phyloP scores from a whole-genome alignment of 2,797 vertebrate species.

The Siniperca undulata region DNA sequence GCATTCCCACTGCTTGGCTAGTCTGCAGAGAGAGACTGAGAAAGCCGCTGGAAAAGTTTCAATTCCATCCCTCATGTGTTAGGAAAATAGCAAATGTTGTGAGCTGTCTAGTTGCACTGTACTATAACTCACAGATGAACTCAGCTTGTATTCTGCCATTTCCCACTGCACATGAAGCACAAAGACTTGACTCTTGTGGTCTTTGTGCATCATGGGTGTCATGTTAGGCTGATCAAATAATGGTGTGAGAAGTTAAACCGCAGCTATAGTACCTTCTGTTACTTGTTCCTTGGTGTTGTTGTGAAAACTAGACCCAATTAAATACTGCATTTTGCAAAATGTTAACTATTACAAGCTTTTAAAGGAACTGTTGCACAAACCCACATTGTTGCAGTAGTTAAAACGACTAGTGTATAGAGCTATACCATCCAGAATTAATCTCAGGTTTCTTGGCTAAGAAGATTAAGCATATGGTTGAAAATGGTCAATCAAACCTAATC shows the following conservation, averaged over 20 bases:
- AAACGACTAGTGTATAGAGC: background rate
- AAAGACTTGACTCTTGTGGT: background rate
- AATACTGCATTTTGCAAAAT: background rate
- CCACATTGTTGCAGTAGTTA: background rate
- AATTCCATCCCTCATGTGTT: background rate
- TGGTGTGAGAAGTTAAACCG: slow-evolving; percentile 4
- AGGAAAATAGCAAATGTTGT: slow-evolving; percentile 6
- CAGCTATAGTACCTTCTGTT: background rate
- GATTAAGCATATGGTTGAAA: slow-evolving; percentile 75
- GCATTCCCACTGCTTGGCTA: slow-evolving; percentile 47
- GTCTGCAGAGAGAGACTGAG: slow-evolving; percentile 43
- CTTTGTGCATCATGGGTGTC: background rate
- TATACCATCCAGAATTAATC: slow-evolving; percentile 22
- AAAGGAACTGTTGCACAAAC: background rate
- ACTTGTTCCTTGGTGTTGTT: slow-evolving; percentile 17
- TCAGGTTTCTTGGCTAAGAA: slow-evolving; percentile 60
- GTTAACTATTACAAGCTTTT: background rate
- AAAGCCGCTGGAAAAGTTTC: slow-evolving; percentile 38
- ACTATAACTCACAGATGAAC: background rate
- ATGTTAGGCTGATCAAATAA: background rate
- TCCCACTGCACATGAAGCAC: background rate
- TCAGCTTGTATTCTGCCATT: background rate
- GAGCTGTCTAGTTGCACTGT: background rate
- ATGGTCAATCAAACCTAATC: slow-evolving; percentile 28
- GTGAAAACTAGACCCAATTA: background rate